These are phyloP conservation scores for Puffinus mauretanicus DNA, from an alignment of 2,113 vertebrate species.

Conservation along the genomic window DNA sequence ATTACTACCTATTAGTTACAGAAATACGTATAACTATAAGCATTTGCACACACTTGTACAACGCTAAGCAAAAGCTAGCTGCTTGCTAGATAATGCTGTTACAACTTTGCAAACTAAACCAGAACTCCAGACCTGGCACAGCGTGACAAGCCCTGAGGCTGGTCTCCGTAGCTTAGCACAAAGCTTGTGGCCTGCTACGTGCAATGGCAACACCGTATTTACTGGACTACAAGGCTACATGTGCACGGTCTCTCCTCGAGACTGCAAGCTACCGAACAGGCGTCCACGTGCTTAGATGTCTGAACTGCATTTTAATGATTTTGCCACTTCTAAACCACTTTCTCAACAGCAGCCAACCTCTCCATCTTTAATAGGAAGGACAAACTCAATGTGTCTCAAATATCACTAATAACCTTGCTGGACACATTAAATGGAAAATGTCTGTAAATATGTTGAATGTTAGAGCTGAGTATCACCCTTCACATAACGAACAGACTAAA, in stretches of 20 bases:
- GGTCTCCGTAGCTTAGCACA: neutral
- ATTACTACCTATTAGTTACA: neutral
- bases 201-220: neutral
- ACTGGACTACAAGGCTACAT: neutral
- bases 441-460: neutral
- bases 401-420: neutral
- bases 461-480: neutral
- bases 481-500: neutral
- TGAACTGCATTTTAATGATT: neutral
- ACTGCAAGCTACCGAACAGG: neutral
- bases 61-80: neutral
- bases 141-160: neutral
- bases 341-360: neutral
- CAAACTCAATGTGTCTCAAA: neutral
- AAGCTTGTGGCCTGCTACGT: neutral
- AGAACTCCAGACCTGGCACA: neutral
- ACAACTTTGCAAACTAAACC: neutral
- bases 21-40: neutral
- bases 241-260: accelerated
- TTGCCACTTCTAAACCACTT: neutral
- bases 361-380: neutral
- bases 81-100: neutral
- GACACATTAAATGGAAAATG: neutral
- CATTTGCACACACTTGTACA: neutral
- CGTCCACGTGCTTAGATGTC: neutral